phyloP scores from a whole-genome alignment of 2,113 vertebrate genomes.

The Saguinus imperator region DNA sequence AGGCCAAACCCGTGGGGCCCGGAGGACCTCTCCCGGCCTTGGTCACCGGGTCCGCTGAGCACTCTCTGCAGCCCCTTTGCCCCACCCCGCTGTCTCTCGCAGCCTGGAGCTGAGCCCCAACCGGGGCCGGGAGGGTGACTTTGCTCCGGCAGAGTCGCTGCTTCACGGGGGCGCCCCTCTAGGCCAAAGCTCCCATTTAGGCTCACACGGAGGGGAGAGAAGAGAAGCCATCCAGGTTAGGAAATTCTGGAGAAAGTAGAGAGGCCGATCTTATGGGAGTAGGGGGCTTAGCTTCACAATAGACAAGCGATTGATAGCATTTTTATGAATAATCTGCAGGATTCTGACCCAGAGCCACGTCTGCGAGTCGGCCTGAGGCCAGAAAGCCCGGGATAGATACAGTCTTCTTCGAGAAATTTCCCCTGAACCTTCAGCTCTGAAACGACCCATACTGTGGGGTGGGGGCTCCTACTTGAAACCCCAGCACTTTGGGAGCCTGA shows the following conservation, averaged over 20 bases:
- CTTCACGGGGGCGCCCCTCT: too few species aligned
- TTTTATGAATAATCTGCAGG: not conserved
- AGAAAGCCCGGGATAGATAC: not conserved
- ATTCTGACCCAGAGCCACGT: fast-evolving
- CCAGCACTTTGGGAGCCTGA: too few species aligned
- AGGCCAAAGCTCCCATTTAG: not conserved
- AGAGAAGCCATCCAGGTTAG: not conserved
- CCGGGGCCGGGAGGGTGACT: not conserved
- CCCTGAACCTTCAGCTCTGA: not conserved
- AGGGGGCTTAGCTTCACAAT: not conserved
- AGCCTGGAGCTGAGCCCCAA: too few species aligned
- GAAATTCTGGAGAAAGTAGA: not conserved
- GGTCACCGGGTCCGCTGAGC: fast-evolving
- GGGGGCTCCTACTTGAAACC: too few species aligned
- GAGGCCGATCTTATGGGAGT: too few species aligned
- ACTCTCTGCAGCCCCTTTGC: not conserved
- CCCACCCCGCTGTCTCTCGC: fast-evolving
- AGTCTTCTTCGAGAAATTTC: not conserved
- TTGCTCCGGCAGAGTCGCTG: fast-evolving
- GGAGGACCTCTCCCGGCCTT: fast-evolving
- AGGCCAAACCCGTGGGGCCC: too few species aligned
- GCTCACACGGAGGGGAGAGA: too few species aligned
- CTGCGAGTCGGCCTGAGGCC: not conserved
- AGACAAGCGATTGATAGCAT: not conserved
- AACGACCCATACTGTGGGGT: too few species aligned